Evolutionary conservation across 1,140 invertebrate genomes (phyloP).

Genomic region (Anastatus disparis): DNA sequence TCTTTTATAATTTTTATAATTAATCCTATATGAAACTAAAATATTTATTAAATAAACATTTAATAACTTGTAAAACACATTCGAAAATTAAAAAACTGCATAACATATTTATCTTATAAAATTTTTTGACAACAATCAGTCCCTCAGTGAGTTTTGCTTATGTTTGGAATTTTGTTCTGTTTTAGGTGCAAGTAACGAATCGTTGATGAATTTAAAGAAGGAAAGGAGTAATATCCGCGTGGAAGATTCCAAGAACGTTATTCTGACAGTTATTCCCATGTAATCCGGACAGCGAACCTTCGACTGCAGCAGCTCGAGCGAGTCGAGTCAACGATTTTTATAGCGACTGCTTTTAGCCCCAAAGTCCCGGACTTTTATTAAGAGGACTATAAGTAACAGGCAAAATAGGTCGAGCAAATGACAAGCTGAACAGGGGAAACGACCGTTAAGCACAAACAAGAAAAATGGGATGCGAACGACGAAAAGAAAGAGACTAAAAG

Average conservation of each 20-base stretch:
- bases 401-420: slow-evolving; percentile 35
- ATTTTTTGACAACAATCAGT: slow-evolving; percentile 6
- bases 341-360: slow-evolving; percentile 31
- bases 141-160: background rate
- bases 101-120: no score
- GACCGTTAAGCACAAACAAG: slow-evolving; percentile 29
- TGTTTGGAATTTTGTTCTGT: slow-evolving; percentile 3
- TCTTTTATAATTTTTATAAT: no score
- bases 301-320: background rate
- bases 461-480: slow-evolving; percentile 28
- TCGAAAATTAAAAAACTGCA: no score
- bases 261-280: slow-evolving; percentile 36
- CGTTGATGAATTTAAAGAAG: slow-evolving; percentile 25
- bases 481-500: slow-evolving; percentile 8
- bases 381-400: slow-evolving; percentile 40
- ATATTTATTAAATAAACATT: no score
- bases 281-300: slow-evolving; percentile 14
- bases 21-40: no score
- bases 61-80: no score
- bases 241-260: slow-evolving; percentile 24
- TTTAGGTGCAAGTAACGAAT: slow-evolving; percentile 9
- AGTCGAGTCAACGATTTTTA: slow-evolving; percentile 31
- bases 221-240: background rate
- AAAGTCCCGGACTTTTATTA: slow-evolving; percentile 31
- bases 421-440: slow-evolving; percentile 29